These are phyloP conservation scores for Myotis davidii DNA, from an alignment of 2,113 vertebrate genomes.

Conservation along the genomic window DNA sequence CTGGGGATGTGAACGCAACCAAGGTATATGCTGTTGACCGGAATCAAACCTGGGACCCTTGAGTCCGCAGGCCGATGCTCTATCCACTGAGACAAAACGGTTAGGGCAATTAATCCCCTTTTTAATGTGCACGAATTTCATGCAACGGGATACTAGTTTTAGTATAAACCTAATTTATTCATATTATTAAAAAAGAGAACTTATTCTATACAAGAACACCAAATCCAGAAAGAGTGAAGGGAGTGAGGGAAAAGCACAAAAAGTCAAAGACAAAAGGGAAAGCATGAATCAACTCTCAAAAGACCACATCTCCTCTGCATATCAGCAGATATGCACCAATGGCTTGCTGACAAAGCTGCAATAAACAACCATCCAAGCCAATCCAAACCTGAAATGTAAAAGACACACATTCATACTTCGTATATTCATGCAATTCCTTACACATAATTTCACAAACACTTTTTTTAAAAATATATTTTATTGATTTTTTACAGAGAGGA, in stretches of 20 bases:
- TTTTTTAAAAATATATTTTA: neutral
- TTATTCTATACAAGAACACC: neutral
- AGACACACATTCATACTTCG: neutral
- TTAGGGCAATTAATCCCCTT: too few species aligned
- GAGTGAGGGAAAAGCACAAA: neutral
- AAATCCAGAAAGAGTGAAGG: neutral
- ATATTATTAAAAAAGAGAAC: constrained; percentile 28
- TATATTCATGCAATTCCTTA: neutral
- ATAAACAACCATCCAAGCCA: neutral
- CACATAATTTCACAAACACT: neutral
- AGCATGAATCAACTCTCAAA: neutral
- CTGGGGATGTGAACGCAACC: too few species aligned
- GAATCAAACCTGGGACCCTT: too few species aligned
- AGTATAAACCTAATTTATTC: neutral
- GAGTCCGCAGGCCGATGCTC: too few species aligned
- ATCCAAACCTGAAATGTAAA: neutral
- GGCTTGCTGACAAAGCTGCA: neutral
- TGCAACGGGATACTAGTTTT: neutral
- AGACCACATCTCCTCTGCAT: neutral
- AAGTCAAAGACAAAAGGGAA: neutral
- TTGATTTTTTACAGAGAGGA: too few species aligned
- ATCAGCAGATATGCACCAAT: neutral
- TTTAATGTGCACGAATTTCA: too few species aligned
- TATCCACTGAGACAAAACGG: too few species aligned
- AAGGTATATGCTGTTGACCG: too few species aligned